Percentiles rank a stretch among this genome's conserved stretches.
Conservation (phyloP, 2,888 invertebrate genomes). For the Chrysolina oricalcia region DNA sequence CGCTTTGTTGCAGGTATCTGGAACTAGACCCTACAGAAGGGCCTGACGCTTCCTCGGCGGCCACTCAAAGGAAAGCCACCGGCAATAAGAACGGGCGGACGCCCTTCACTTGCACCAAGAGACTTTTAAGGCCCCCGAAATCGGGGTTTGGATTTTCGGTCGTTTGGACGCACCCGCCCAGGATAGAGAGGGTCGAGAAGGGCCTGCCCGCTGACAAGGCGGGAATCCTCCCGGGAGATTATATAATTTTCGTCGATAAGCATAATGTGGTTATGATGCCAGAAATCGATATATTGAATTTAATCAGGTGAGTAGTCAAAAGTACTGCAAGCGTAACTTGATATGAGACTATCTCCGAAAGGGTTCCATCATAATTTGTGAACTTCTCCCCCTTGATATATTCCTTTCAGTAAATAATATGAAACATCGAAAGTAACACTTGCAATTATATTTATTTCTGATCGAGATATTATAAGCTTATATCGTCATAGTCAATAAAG, state of each 20-base stretch:
- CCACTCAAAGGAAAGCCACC: constrained; percentile 73
- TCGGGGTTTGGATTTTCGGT: constrained; percentile 89
- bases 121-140: constrained; percentile 71
- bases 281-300: constrained; percentile 80
- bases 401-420: too few relatives aligned
- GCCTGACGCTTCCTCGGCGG: constrained; percentile 76
- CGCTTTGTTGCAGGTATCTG: constrained; percentile 73
- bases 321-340: background rate
- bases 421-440: too few relatives aligned
- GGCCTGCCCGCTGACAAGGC: constrained; percentile 88
- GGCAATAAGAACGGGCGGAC: constrained; percentile 79
- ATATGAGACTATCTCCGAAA: too few relatives aligned
- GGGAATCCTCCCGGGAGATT: constrained; percentile 88
- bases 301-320: constrained; percentile 71
- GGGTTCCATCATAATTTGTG: too few relatives aligned
- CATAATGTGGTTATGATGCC: constrained; percentile 89
- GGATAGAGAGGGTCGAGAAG: constrained; percentile 88
- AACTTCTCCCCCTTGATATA: too few relatives aligned
- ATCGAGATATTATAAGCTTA: too few relatives aligned
- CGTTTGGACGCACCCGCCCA: constrained; percentile 91
- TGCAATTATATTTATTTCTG: too few relatives aligned
- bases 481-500: too few relatives aligned
- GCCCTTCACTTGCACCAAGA: constrained; percentile 87
- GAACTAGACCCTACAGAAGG: constrained; percentile 86
- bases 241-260: constrained; percentile 90